These are phyloP conservation scores for Sceloporus undulatus DNA, from an alignment of 2,113 vertebrate species.

Conservation along the genomic window DNA sequence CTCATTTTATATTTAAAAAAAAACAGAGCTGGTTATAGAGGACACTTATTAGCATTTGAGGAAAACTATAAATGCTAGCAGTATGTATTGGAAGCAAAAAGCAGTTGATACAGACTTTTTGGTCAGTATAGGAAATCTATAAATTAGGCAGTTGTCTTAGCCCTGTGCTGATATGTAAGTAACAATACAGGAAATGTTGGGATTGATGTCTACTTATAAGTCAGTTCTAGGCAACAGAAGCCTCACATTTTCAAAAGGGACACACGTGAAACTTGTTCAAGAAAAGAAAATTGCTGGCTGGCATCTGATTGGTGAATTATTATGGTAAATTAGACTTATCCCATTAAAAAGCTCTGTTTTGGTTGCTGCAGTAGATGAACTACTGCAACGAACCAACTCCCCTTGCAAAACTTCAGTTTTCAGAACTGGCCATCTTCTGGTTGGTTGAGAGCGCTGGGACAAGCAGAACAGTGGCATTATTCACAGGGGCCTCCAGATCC, in stretches of 20 bases:
- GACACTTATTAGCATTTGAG: conserved; percentile 39
- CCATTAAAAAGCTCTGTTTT: too few species aligned
- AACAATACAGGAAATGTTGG: not conserved
- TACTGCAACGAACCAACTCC: too few species aligned
- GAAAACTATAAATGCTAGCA: conserved; percentile 21
- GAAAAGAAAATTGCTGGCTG: too few species aligned
- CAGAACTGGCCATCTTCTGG: too few species aligned
- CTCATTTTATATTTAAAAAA: conserved; percentile 40
- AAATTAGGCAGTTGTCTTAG: not conserved
- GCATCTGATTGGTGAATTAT: too few species aligned
- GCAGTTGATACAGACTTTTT: not conserved
- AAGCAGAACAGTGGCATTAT: too few species aligned
- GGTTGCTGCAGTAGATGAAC: too few species aligned
- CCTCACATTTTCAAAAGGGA: not conserved
- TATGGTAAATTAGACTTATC: too few species aligned
- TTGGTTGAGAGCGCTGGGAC: too few species aligned
- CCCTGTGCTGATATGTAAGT: not conserved
- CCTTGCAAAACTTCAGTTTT: too few species aligned
- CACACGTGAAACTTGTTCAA: not conserved
- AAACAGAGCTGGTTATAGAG: conserved; percentile 44
- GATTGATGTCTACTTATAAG: not conserved
- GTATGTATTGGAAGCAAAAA: not conserved
- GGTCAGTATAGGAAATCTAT: too few species aligned
- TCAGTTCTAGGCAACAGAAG: not conserved
- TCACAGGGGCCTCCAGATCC: too few species aligned